These are phyloP conservation scores for Procambarus virginalis DNA, from an alignment of 1,140 invertebrate species.

Conservation along the genomic window DNA sequence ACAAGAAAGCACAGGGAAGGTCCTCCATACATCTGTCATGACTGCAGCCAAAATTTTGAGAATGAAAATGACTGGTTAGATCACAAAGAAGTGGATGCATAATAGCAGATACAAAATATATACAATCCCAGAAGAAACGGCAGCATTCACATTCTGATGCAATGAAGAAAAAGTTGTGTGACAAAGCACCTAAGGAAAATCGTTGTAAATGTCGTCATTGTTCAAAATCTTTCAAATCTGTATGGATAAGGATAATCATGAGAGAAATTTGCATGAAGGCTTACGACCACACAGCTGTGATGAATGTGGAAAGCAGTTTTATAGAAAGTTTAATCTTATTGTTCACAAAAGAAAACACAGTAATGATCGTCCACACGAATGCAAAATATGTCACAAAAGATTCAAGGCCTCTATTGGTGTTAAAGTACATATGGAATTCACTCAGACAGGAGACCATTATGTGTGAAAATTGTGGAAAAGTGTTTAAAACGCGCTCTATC, in stretches of 20 bases:
- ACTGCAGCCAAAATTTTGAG: slow-evolving; percentile 2
- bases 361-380: slow-evolving; percentile 7
- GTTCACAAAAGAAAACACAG: slow-evolving; percentile 10
- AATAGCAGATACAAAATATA: background rate
- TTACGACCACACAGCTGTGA: slow-evolving; percentile 17
- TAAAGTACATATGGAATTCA: slow-evolving; percentile 31
- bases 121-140: background rate
- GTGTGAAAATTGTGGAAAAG: slow-evolving; percentile 34
- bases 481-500: slow-evolving; percentile 13
- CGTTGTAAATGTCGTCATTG: slow-evolving; percentile 3
- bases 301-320: slow-evolving; percentile 26
- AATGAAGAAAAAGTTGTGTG: background rate
- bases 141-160: background rate
- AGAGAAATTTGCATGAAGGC: slow-evolving; percentile 12
- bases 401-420: slow-evolving; percentile 7
- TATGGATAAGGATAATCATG: slow-evolving; percentile 7
- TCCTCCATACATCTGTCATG: slow-evolving; percentile 9
- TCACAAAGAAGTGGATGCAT: slow-evolving; percentile 18
- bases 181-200: background rate
- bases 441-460: slow-evolving; percentile 18
- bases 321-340: slow-evolving; percentile 29
- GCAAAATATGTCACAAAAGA: slow-evolving; percentile 25
- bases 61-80: slow-evolving; percentile 30
- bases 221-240: background rate
- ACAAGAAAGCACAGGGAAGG: slow-evolving; percentile 10